Base-by-base conservation (phyloP, 2,888 invertebrate species). In the Hoplodrina blanda region DNA sequence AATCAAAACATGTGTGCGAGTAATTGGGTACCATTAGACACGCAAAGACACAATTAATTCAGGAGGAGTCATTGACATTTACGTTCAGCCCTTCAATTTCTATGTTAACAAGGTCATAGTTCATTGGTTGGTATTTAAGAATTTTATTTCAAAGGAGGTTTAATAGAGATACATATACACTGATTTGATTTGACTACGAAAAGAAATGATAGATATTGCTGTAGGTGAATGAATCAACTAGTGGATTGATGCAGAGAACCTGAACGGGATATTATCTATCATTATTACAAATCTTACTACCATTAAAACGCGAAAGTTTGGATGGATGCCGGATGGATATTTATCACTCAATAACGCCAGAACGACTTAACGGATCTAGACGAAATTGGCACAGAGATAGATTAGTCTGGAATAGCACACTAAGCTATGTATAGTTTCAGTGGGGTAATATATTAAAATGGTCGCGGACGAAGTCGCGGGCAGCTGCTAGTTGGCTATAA, bases 41-140 rank as follows among this genome's bases (percentile, higher is more conserved):
- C 81, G 84, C 84, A 56, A 78, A 61, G 62, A 44, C 37, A 74
- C 71, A 64, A 83, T 81, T 85, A 84, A 69, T 75, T 69, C 62
- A 65, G 30, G n/a, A 59, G 20, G 25, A 78, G 71, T 76, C 73
- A 68, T 62, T 75, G 79, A 83, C 79, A 74, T 84, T 78, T 73
- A 68, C 54, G 59, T 69, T 20, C 69, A 74, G 68, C 73, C 74
- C 70, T 83, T 69, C 65, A 68, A 76, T 62, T 71, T 72, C 46
- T 61, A 75, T 74, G 33, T 69, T n/a, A 77, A 72, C 66, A 77
- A 73, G 69, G 75, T 65, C 75, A 82, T 30, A 70, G 62, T 78
- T 69, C 72, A 62, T 64, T 41, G 71, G 50, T 57, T 60, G 17
- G 41, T 54, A 52, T 54, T 55, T 44, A 49, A 67, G 37, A 69